Conservation (phyloP, 2,113 vertebrate genomes). For the Callocephalon fimbriatum region DNA sequence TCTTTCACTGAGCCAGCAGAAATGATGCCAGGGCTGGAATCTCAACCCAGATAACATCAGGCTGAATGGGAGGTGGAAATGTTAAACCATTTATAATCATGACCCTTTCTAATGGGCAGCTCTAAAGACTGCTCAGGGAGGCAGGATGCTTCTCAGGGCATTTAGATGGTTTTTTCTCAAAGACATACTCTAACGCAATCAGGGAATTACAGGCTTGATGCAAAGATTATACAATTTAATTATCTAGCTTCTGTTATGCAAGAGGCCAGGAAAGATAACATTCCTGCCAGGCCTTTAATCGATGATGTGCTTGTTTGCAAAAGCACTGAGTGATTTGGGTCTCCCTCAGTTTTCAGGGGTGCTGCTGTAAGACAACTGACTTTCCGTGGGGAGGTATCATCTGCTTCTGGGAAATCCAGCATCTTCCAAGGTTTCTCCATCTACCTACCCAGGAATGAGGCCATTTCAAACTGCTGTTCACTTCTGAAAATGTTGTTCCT, state of each 20-base stretch:
- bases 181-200: not conserved
- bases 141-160: not conserved
- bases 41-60: not conserved
- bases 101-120: not conserved
- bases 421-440: not conserved
- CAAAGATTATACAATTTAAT: constrained; percentile 41
- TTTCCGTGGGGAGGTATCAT: not conserved
- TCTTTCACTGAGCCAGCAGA: not conserved
- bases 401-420: not conserved
- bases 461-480: not conserved
- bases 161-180: not conserved
- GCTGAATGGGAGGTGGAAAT: not conserved
- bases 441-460: not conserved
- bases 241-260: constrained; percentile 16
- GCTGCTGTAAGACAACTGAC: not conserved
- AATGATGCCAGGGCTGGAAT: not conserved
- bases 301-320: not conserved
- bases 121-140: not conserved
- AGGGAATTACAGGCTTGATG: constrained; percentile 42
- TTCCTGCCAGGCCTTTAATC: constrained; percentile 40
- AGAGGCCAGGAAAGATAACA: constrained; percentile 28
- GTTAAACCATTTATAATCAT: not conserved
- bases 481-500: not conserved
- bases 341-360: not conserved
- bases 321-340: not conserved